Evolutionary conservation across 2,113 vertebrate species (phyloP), one percentile per base, ranked within the genome.

Genomic region (Ascaphus truei): DNA sequence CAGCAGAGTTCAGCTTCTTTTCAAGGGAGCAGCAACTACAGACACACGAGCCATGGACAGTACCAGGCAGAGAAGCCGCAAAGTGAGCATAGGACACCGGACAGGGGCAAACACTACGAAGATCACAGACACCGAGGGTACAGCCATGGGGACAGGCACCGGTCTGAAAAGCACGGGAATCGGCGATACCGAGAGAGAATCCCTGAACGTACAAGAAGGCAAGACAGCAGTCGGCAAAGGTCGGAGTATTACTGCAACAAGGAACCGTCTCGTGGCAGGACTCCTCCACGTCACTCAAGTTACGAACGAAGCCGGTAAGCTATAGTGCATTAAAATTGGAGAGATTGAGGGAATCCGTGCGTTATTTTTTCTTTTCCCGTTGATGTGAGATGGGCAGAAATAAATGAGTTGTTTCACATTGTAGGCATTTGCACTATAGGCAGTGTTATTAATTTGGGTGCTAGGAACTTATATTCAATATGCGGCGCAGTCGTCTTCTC

Each of bases 281-380:
- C 88, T 0, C 88, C 94, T 0, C 89, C 93, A 8, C 87, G 93
- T 27, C 95, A 95, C 80, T 79, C 94, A 45, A 96, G 93, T 82
- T 91, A 94, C 0, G 95, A 98, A 20, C 86, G 92, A 10, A 95
- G 92, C 92, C 94, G 95, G 95, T 98, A 83, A 73, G 3, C 2
- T 51, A 63, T 3, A 30, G 15, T 12, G 20, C 27, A n/a, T 31
- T 55, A 20, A 12, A 22, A 13, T 5, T 57, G 6, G 23, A 43
- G n/a, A n/a, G n/a, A n/a, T n/a, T n/a, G n/a, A n/a, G 55, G 16
- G 20, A 16, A 18, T 6, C 12, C 3, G 4, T 68, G 36, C 22
- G 16, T 50, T 50, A 20, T 50, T 3, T 50, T 18, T 22, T 39
- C 3, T 39, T n/a, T n/a, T 39, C 37, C 11, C 37, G n/a, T 39